phyloP scores from a whole-genome alignment of 1,140 invertebrate species.

The Heliothis subflexa region DNA sequence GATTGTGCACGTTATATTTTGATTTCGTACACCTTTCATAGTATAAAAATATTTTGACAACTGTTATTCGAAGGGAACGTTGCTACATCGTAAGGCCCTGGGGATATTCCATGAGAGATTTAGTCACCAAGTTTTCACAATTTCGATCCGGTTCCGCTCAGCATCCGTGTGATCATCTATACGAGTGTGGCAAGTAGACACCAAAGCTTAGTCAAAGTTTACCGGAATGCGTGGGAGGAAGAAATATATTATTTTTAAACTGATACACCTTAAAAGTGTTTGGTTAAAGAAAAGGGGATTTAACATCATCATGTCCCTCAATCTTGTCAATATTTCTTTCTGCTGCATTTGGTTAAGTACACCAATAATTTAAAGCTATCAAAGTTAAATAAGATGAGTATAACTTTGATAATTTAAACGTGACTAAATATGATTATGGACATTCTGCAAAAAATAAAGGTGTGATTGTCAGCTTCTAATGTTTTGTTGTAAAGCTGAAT shows the following conservation, averaged over 20 bases:
- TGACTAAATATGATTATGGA: conserved; percentile 7
- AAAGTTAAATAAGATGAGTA: neutral
- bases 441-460: conserved; percentile 1
- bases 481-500: conserved; percentile 33
- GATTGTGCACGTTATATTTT: conserved; percentile 69
- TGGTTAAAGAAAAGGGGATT: no score
- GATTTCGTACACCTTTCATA: conserved; percentile 59
- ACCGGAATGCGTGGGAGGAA: neutral
- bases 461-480: conserved; percentile 10
- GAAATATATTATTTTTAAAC: conserved; percentile 4
- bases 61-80: conserved; percentile 5
- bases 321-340: no score
- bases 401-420: conserved; percentile 1
- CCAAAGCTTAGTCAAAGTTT: conserved; percentile 19
- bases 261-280: no score
- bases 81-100: conserved; percentile 33
- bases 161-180: neutral
- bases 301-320: no score
- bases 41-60: conserved; percentile 69
- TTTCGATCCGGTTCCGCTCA: conserved; percentile 36
- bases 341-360: no score
- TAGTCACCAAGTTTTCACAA: conserved; percentile 35
- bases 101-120: conserved; percentile 26
- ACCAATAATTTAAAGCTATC: neutral
- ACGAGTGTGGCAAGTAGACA: conserved; percentile 1